Evolutionary conservation across 2,888 invertebrate species (phyloP).

Genomic region (Epistrophella euchroma): DNA sequence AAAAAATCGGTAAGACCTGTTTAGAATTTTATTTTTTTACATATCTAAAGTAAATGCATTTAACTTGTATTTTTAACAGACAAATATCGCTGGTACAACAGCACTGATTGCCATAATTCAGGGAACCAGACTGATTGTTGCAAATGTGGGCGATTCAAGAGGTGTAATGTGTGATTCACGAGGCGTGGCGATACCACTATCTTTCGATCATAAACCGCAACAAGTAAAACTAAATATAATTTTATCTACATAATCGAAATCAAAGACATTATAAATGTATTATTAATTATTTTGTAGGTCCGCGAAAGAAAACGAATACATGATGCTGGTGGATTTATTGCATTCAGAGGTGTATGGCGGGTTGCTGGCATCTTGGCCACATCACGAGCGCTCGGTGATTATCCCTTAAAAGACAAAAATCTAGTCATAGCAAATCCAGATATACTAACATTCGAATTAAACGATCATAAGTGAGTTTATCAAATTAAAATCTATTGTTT

Average conservation of each 20-base stretch:
- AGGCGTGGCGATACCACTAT: slow-evolving; percentile 95
- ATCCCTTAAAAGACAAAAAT: slow-evolving; percentile 96
- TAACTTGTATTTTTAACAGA: slow-evolving; percentile 78
- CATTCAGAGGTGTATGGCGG: slow-evolving; percentile 98
- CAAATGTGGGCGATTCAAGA: slow-evolving; percentile 98
- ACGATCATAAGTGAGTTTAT: slow-evolving; percentile 87
- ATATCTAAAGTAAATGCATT: background rate
- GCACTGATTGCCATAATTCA: slow-evolving; percentile 95
- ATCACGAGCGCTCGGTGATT: slow-evolving; percentile 97
- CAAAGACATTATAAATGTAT: background rate
- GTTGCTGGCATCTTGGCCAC: slow-evolving; percentile 98
- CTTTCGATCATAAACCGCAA: slow-evolving; percentile 98
- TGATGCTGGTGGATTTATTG: slow-evolving; percentile 97
- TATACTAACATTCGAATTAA: slow-evolving; percentile 94
- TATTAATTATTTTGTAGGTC: slow-evolving; percentile 85
- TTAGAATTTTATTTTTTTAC: background rate
- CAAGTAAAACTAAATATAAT: slow-evolving; percentile 88
- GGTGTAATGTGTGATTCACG: slow-evolving; percentile 97
- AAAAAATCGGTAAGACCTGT: slow-evolving; percentile 87
- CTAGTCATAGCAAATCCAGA: slow-evolving; percentile 98
- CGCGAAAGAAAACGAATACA: slow-evolving; percentile 96
- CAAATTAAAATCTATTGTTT: background rate
- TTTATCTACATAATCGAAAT: background rate
- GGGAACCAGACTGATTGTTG: slow-evolving; percentile 92
- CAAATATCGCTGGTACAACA: slow-evolving; percentile 94